phyloP scores from a whole-genome alignment of 2,113 vertebrate species.

The Phylloscopus whistleri region DNA sequence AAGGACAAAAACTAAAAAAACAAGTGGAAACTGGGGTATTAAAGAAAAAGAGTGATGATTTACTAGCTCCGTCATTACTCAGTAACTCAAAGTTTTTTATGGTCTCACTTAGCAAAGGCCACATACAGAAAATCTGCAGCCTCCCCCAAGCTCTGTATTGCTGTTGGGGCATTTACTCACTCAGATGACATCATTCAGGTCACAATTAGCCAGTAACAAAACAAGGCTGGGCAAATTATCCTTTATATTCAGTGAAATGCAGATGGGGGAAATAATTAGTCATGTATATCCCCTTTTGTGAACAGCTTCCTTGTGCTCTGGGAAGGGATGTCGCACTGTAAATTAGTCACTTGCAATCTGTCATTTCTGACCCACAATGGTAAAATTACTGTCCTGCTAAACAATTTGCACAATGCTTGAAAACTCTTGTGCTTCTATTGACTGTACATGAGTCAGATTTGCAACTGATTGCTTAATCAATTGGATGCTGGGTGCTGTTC shows the following conservation, averaged over 20 bases:
- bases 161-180: not conserved
- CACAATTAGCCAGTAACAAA: constrained; percentile 12
- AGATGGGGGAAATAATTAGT: constrained; percentile 35
- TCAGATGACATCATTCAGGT: not conserved
- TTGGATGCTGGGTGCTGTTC: not conserved
- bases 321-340: not conserved
- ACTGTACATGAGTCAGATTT: constrained; percentile 30
- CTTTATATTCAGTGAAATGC: constrained; percentile 3
- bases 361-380: constrained; percentile 23
- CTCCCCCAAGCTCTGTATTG: not conserved
- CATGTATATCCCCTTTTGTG: constrained; percentile 1
- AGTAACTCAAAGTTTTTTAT: not conserved
- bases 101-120: not conserved
- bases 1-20: not conserved
- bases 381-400: not conserved
- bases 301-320: constrained; percentile 12
- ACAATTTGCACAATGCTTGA: not conserved
- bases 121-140: not conserved
- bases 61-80: not conserved
- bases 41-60: not conserved
- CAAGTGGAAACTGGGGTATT: not conserved
- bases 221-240: not conserved
- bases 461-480: constrained; percentile 15
- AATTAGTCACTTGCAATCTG: constrained; percentile 36
- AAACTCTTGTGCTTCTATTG: not conserved